Evolutionary conservation across 2,113 vertebrate genomes (phyloP).

Genomic region (Oxyruncus cristatus): DNA sequence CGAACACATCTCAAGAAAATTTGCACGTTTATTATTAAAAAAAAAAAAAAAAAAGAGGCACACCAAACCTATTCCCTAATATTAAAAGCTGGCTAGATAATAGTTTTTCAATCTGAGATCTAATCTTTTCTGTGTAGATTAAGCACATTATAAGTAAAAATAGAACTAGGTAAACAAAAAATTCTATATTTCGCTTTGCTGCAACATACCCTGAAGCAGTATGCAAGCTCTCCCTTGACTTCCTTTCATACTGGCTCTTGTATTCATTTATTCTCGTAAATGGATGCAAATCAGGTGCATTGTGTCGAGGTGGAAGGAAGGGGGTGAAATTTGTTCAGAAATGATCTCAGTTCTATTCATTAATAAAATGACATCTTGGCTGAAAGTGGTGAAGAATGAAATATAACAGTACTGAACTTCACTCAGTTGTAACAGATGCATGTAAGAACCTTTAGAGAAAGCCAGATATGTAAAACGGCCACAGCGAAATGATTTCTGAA

Average conservation of each 20-base stretch:
- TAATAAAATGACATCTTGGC: slow-evolving; percentile 79
- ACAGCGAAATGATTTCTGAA: slow-evolving; percentile 62
- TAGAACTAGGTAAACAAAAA: slow-evolving; percentile 47
- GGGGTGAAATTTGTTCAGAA: slow-evolving; percentile 76
- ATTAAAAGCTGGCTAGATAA: slow-evolving; percentile 16
- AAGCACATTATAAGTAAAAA: slow-evolving; percentile 23
- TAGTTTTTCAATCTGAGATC: slow-evolving; percentile 13
- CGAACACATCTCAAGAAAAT: slow-evolving; percentile 42
- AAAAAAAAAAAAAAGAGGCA: not conserved
- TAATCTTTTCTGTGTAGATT: slow-evolving; percentile 23
- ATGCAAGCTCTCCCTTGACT: slow-evolving; percentile 64
- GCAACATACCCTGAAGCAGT: slow-evolving; percentile 64
- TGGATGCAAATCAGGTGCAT: slow-evolving; percentile 80
- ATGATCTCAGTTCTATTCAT: slow-evolving; percentile 78
- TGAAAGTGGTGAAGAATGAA: slow-evolving; percentile 73
- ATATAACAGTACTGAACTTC: slow-evolving; percentile 71
- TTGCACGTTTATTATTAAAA: not conserved
- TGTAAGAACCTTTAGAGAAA: slow-evolving; percentile 61
- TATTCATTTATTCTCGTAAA: slow-evolving; percentile 77
- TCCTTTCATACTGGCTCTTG: slow-evolving; percentile 73
- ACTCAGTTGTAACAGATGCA: slow-evolving; percentile 68
- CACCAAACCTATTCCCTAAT: slow-evolving; percentile 2
- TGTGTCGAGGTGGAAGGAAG: slow-evolving; percentile 69
- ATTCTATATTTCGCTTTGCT: slow-evolving; percentile 52
- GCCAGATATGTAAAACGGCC: slow-evolving; percentile 59